Evolutionary conservation across 2,888 invertebrate genomes (phyloP), one percentile per base, ranked within the genome.

Genomic region (Eustalomyia histrio): DNA sequence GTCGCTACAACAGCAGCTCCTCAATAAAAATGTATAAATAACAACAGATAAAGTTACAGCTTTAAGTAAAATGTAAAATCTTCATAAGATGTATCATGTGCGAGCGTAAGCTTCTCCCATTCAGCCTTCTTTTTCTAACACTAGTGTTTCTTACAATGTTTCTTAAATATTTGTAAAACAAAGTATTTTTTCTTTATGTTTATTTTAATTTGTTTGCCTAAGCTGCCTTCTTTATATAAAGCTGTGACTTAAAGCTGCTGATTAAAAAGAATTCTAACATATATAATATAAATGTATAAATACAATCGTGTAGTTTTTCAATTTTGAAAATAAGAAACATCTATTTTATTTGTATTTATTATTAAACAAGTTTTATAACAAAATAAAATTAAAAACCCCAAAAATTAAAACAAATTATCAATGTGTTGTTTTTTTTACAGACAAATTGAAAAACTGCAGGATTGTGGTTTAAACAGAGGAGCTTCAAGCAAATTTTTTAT

Each of bases 221-320:
- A 71, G 71, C 74, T 81, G 74, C 74, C 74, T 71, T 78, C 63
- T 57, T 73, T 67, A 65, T 68, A 39, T 29, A 74, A 60, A 74
- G 80, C 71, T 76, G 72, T 76, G 52, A 60, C 76, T 58, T 50
- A 76, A 74, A 61, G 58, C 76, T 81, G 81, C 78, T 74, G 78
- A 58, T 67, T 39, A 61, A 61, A 71, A 65, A 53, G 3, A 35
- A 76, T 10, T 61, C 18, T 21, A 72, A 61, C 52, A 60, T 53
- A 64, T 76, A 76, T 76, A 74, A 60, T 53, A 64, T 76, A 76
- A 79, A 74, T 83, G 67, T 82, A 78, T 76, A 76, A 72, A 72
- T 72, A 63, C 74, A 78, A 65, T 79, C 80, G 75, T 84, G 78
- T 80, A 82, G 83, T 83, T 83, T 83, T 84, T 84, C 82, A 82